Evolutionary conservation across 2,888 invertebrate genomes (phyloP).

Genomic region (Smittia aterrima): DNA sequence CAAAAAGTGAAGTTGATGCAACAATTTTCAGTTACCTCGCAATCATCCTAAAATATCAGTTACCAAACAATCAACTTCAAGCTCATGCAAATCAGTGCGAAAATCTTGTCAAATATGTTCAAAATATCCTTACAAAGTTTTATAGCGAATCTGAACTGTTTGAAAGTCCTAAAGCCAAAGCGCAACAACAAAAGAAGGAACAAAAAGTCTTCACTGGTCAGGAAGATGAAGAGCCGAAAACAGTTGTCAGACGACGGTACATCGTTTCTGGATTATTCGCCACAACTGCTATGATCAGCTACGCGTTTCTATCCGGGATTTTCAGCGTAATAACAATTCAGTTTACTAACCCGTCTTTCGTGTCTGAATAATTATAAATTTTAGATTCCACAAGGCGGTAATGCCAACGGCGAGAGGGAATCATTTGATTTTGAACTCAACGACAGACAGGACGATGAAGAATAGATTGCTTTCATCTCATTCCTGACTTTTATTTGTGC

Average conservation of each 20-base stretch:
- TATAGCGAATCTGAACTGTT: slow-evolving; percentile 53
- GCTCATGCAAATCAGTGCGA: slow-evolving; percentile 75
- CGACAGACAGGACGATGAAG: neutral
- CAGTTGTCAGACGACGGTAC: slow-evolving; percentile 67
- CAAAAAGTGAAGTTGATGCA: slow-evolving; percentile 79
- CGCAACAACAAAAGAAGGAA: slow-evolving; percentile 50
- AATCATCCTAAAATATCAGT: slow-evolving; percentile 77
- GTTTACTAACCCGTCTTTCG: neutral
- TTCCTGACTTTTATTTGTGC: too few species aligned
- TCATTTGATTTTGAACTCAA: neutral
- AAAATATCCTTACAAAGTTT: slow-evolving; percentile 76
- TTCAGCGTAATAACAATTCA: slow-evolving; percentile 57
- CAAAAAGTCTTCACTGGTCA: slow-evolving; percentile 56
- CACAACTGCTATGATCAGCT: slow-evolving; percentile 67
- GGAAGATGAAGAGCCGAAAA: slow-evolving; percentile 62
- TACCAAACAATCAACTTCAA: slow-evolving; percentile 74
- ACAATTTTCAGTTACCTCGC: slow-evolving; percentile 85
- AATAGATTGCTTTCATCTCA: neutral
- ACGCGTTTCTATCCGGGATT: slow-evolving; percentile 67
- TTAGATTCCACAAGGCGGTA: slow-evolving; percentile 9
- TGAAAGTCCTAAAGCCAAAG: slow-evolving; percentile 46
- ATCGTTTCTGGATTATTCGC: slow-evolving; percentile 67
- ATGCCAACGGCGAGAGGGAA: neutral
- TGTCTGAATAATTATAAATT: slow-evolving; percentile 12
- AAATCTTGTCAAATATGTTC: slow-evolving; percentile 77